Percentiles rank a stretch among this genome's conserved stretches.
These are phyloP conservation scores for Arrhamphus sclerolepis DNA, from an alignment of 2,797 vertebrate species.

Conservation along the genomic window DNA sequence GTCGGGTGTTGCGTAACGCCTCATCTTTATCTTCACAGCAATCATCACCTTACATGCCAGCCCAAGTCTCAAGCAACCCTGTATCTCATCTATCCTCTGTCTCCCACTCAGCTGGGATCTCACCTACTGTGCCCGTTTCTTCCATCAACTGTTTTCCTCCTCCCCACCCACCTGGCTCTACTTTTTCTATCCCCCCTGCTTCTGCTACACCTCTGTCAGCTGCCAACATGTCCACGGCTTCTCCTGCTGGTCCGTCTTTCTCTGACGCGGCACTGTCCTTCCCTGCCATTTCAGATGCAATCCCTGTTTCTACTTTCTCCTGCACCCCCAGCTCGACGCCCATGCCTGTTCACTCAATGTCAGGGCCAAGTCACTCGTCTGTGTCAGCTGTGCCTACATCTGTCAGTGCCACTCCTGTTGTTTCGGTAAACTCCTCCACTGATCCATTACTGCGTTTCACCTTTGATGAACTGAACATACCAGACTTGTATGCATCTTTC, in stretches of 20 bases:
- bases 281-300: conserved; percentile 26
- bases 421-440: conserved; percentile 32
- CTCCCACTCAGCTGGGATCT: conserved; percentile 29
- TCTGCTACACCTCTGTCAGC: conserved; percentile 26
- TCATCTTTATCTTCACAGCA: conserved; percentile 60
- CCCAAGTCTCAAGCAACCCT: conserved; percentile 27
- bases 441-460: conserved; percentile 85
- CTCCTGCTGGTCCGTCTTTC: conserved; percentile 43
- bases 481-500: conserved; percentile 95
- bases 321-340: conserved; percentile 11
- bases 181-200: conserved; percentile 26
- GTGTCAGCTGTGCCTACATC: conserved; percentile 9
- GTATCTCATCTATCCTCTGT: conserved; percentile 32
- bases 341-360: conserved; percentile 19
- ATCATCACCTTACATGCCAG: conserved; percentile 60
- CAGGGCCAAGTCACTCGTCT: conserved; percentile 27
- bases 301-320: conserved; percentile 39
- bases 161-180: conserved; percentile 30
- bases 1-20: conserved; percentile 1
- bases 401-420: conserved; percentile 5
- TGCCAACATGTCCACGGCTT: conserved; percentile 18
- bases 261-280: conserved; percentile 39
- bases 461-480: conserved; percentile 92
- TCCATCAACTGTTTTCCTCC: conserved; percentile 42
- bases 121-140: conserved; percentile 32